Evolutionary conservation across 2,888 invertebrate species (phyloP).

Genomic region (Limnephilus rhombicus): DNA sequence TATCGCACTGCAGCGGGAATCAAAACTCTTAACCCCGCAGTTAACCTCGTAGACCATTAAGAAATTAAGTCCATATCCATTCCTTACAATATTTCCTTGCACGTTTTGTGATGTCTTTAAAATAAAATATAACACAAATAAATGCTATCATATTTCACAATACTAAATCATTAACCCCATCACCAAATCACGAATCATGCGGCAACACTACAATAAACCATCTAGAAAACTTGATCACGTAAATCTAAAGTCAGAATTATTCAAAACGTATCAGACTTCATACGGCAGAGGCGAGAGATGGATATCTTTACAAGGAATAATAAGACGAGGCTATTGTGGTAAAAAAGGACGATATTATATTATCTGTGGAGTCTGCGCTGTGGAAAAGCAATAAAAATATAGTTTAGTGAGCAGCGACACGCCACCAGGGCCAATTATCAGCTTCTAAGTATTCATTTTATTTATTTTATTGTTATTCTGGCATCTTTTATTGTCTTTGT

Average conservation of each 20-base stretch:
- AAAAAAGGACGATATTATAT: constrained; percentile 11
- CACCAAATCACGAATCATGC: not conserved
- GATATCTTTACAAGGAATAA: constrained; percentile 31
- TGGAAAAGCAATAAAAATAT: not conserved
- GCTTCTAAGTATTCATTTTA: constrained; percentile 29
- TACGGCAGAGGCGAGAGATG: constrained; percentile 3
- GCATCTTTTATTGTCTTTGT: not conserved
- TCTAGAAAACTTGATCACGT: constrained; percentile 19
- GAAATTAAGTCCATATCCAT: not conserved
- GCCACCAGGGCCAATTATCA: constrained; percentile 15
- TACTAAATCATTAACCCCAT: constrained; percentile 2
- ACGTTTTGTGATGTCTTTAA: not conserved
- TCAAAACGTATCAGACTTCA: constrained; percentile 32
- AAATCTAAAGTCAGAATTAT: constrained; percentile 12
- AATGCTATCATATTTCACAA: constrained; percentile 7
- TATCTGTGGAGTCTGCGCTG: not conserved
- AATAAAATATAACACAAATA: not conserved
- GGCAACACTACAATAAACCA: constrained; percentile 8
- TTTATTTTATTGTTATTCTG: constrained; percentile 4
- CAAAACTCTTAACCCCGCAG: not conserved
- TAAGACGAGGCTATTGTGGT: not conserved
- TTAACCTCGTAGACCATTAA: not conserved
- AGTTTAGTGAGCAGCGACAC: not conserved
- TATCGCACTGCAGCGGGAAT: not conserved
- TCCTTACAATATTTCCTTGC: not conserved